Evolutionary conservation across 1,140 invertebrate genomes (phyloP).

Genomic region (Tachypleus tridentatus): DNA sequence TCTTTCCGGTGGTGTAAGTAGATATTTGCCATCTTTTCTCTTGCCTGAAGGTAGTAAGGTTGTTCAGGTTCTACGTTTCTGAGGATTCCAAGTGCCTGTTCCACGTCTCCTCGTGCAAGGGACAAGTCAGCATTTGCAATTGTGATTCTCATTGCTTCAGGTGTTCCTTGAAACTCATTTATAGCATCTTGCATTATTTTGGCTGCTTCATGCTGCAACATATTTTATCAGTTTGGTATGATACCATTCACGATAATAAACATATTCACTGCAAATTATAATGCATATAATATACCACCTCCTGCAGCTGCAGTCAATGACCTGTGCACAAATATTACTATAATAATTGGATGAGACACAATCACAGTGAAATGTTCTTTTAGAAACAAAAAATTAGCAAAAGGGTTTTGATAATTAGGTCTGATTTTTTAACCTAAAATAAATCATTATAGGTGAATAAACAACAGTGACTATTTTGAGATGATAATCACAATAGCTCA

Average conservation of each 20-base stretch:
- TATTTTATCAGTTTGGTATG: conserved; percentile 2
- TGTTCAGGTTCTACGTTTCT: conserved; percentile 61
- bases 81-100: conserved; percentile 64
- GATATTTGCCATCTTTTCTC: conserved; percentile 82
- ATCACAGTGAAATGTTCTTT: too few relatives aligned
- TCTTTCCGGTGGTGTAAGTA: conserved; percentile 80
- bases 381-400: too few relatives aligned
- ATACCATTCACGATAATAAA: neutral
- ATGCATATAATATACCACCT: too few relatives aligned
- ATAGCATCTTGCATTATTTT: conserved; percentile 71
- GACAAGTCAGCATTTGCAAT: conserved; percentile 74
- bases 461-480: too few relatives aligned
- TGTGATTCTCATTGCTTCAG: conserved; percentile 67
- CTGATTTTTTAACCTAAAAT: too few relatives aligned
- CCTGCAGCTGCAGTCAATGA: too few relatives aligned
- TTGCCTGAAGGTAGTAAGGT: conserved; percentile 71
- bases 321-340: too few relatives aligned
- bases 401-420: too few relatives aligned
- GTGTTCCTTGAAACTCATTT: conserved; percentile 56
- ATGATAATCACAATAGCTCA: too few relatives aligned
- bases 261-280: too few relatives aligned
- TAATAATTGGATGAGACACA: too few relatives aligned
- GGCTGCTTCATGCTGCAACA: conserved; percentile 54
- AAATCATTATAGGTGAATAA: too few relatives aligned
- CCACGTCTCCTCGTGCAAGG: conserved; percentile 62